Conservation (phyloP, 1,140 invertebrate species). For the Drosophila kurseongensis region DNA sequence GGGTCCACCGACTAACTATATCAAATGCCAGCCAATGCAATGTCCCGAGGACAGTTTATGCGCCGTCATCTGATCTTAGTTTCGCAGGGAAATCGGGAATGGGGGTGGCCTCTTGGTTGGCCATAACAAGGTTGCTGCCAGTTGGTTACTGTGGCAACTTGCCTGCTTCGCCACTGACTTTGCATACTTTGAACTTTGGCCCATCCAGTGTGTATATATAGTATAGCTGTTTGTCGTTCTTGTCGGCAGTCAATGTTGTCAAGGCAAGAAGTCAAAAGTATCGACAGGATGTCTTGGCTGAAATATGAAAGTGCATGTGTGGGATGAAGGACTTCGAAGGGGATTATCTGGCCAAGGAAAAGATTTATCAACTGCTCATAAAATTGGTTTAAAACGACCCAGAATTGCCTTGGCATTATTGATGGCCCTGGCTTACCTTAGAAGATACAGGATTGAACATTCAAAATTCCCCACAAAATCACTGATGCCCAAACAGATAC, state of each 20-base stretch:
- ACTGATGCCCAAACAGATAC: slow-evolving; percentile 21
- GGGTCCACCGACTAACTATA: slow-evolving; percentile 47
- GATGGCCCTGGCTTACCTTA: slow-evolving; percentile 15
- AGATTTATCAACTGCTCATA: slow-evolving; percentile 6
- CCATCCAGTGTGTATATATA: slow-evolving; percentile 43
- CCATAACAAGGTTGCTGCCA: slow-evolving; percentile 57
- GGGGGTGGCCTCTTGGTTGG: slow-evolving; percentile 19
- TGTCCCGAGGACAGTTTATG: slow-evolving; percentile 23
- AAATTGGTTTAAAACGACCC: not conserved
- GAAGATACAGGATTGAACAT: slow-evolving; percentile 11
- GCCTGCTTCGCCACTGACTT: slow-evolving; percentile 49
- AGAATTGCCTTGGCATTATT: slow-evolving; percentile 25
- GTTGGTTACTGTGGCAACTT: slow-evolving; percentile 30
- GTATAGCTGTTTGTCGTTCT: slow-evolving; percentile 35
- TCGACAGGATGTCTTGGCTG: slow-evolving; percentile 39
- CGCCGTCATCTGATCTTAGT: slow-evolving; percentile 31
- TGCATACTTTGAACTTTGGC: slow-evolving; percentile 76
- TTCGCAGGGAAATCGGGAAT: not conserved
- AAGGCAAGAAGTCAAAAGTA: slow-evolving; percentile 45
- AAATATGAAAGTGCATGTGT: slow-evolving; percentile 31
- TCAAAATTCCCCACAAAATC: slow-evolving; percentile 1
- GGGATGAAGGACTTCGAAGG: not conserved
- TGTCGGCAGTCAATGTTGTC: slow-evolving; percentile 19
- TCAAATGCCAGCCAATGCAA: slow-evolving; percentile 46
- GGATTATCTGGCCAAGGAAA: slow-evolving; percentile 14